A percentile compares a stretch with the other conserved stretches of the same genome.
These are phyloP conservation scores for Urosaurus nigricauda DNA, from an alignment of 2,797 vertebrate species.

Conservation along the genomic window DNA sequence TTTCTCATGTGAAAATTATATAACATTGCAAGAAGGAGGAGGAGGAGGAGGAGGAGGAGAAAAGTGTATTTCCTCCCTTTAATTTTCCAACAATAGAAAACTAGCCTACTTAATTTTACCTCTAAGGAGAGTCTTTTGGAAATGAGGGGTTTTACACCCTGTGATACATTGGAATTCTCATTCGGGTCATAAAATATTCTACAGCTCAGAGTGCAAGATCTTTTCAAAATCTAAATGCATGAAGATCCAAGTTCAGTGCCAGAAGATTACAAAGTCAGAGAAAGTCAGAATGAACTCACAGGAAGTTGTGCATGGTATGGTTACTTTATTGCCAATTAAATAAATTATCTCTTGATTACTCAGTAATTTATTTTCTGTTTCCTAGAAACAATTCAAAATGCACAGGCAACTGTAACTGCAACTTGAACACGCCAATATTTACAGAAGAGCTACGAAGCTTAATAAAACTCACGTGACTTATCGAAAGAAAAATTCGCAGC, in stretches of 20 bases:
- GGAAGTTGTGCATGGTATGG: not conserved
- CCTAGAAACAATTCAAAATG: not conserved
- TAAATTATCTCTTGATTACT: not conserved
- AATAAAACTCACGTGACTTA: not conserved
- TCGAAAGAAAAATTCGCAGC: too few species aligned
- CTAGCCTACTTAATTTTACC: too few species aligned
- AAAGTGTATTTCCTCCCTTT: not conserved
- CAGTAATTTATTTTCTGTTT: slow-evolving; percentile 11
- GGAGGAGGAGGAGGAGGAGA: too few species aligned
- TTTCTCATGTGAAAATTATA: not conserved
- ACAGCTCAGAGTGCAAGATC: too few species aligned
- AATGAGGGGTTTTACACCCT: too few species aligned
- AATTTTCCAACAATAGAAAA: too few species aligned
- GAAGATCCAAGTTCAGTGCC: not conserved
- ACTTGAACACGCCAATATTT: not conserved
- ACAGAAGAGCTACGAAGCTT: not conserved
- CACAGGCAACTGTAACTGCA: not conserved
- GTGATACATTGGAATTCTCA: too few species aligned
- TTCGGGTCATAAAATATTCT: too few species aligned
- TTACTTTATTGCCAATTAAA: not conserved
- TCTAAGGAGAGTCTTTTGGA: too few species aligned
- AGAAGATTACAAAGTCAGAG: not conserved
- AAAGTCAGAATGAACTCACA: not conserved
- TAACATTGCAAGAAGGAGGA: not conserved
- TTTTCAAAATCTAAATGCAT: too few species aligned